Evolutionary conservation across 1,140 invertebrate genomes (phyloP).

Genomic region (Chelonus insularis): DNA sequence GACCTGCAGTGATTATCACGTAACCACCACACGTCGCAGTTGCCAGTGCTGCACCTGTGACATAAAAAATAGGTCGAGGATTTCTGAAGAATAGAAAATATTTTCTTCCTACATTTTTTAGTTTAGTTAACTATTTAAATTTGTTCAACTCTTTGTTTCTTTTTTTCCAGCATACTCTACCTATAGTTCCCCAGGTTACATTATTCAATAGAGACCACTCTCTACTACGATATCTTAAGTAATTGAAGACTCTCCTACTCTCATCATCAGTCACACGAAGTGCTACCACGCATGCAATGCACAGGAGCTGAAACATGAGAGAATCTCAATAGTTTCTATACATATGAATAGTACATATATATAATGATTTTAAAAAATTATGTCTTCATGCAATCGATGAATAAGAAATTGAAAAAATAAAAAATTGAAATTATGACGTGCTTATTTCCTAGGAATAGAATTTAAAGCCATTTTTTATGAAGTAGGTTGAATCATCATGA

Average conservation of each 20-base stretch:
- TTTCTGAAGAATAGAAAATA: slow-evolving; percentile 12
- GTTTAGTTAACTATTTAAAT: not conserved
- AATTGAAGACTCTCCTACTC: slow-evolving; percentile 66
- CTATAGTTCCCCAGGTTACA: slow-evolving; percentile 71
- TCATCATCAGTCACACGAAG: slow-evolving; percentile 74
- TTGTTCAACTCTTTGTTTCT: slow-evolving; percentile 4
- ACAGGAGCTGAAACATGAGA: slow-evolving; percentile 63
- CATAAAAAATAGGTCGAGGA: slow-evolving; percentile 26
- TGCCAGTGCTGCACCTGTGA: slow-evolving; percentile 57
- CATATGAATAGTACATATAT: not conserved
- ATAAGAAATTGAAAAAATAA: too few species aligned
- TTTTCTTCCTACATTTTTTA: slow-evolving; percentile 1
- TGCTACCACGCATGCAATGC: slow-evolving; percentile 67
- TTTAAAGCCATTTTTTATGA: not conserved
- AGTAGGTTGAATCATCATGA: not conserved
- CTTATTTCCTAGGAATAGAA: not conserved
- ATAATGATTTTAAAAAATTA: too few species aligned
- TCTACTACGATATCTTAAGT: slow-evolving; percentile 70
- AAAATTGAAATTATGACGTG: not conserved
- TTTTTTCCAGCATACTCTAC: slow-evolving; percentile 50
- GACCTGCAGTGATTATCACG: slow-evolving; percentile 69
- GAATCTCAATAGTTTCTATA: not conserved
- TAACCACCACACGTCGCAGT: slow-evolving; percentile 66
- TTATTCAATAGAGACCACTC: slow-evolving; percentile 77
- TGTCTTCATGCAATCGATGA: too few species aligned